Base-by-base conservation (phyloP, 2,113 vertebrate genomes). In the Seriola aureovittata region DNA sequence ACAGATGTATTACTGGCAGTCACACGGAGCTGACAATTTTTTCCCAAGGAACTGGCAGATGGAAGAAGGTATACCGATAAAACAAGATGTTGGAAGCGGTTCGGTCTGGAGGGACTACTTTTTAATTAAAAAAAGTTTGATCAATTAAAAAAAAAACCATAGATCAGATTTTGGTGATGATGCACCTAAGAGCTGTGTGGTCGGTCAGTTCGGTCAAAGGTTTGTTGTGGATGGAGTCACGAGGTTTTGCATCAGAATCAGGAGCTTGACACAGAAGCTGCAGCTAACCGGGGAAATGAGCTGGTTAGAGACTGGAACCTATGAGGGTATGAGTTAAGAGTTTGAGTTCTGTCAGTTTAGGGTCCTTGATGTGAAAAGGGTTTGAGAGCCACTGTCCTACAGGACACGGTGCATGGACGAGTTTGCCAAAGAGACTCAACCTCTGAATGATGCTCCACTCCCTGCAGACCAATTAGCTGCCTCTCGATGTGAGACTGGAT, bases 1-100 rank as follows among this genome's bases (percentile, higher is more conserved):
- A 88, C 91, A 87, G 92, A 90, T 78, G 87, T 68, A 85, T 88
- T 86, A 85, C 84, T 62, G 90, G 73, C 70, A 80, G 72, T 85
- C 83, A 38, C 90, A 85, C 73, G 1, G 63, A 89, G 84, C 66
- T 71, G 92, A 80, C 77, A 84, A 60, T 80, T 89, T 85, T 67
- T 29, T 29, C 29, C 65, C 12, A 21, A 87, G 81, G 70, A 85
- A 83, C 68, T 77, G 73, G 84, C 89, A 90, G 87, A 90, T 65
- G 90, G 81, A 74, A 70, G 60, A 73, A 66, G 67, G 71, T 23
- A 29, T 29, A 21, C 71, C 1, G 65, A 62, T 72, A 72, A 29
- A 88, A 82, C 50, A 25, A 71, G 46, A 88, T 29, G 40, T 64
- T 40, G 29, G 29, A 29, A 71, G 69, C 42, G 5, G 60, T 25